A percentile compares a stretch with the other conserved stretches of the same genome.
Conservation (phyloP, 2,888 invertebrate genomes). For the Aproaerema taeniolella region DNA sequence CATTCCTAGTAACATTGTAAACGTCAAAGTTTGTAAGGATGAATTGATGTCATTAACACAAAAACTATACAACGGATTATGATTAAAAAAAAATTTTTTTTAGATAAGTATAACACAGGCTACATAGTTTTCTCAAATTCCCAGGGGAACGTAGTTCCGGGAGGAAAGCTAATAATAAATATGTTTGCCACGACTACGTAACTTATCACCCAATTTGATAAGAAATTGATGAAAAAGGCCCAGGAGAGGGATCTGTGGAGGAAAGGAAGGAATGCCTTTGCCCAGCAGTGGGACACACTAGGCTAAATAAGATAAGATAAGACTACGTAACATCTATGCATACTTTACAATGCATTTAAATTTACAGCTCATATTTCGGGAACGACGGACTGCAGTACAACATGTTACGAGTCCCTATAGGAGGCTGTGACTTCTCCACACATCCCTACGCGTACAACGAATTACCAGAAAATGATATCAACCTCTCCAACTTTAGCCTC, state of each 20-base stretch:
- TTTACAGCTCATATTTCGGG: constrained; percentile 82
- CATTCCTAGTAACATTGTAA: too few species aligned
- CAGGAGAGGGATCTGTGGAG: background rate
- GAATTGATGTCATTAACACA: too few species aligned
- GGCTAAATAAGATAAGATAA: too few species aligned
- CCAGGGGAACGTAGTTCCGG: too few species aligned
- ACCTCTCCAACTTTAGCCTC: constrained; percentile 78
- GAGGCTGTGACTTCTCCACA: constrained; percentile 88
- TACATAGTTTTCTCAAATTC: too few species aligned
- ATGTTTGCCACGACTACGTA: too few species aligned
- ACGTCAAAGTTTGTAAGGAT: too few species aligned
- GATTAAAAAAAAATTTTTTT: too few species aligned
- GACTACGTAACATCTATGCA: too few species aligned
- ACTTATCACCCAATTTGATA: background rate
- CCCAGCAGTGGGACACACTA: background rate
- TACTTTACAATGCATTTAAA: background rate
- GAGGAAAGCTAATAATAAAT: too few species aligned
- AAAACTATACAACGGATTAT: too few species aligned
- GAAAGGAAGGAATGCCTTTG: background rate
- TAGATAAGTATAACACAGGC: too few species aligned
- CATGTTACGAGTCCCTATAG: constrained; percentile 86
- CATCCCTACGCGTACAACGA: constrained; percentile 85
- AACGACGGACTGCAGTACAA: constrained; percentile 83
- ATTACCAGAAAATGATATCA: constrained; percentile 58
- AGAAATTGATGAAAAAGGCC: background rate